These are phyloP conservation scores for Anoplophora glabripennis DNA, from an alignment of 1,140 invertebrate genomes.

Conservation along the genomic window DNA sequence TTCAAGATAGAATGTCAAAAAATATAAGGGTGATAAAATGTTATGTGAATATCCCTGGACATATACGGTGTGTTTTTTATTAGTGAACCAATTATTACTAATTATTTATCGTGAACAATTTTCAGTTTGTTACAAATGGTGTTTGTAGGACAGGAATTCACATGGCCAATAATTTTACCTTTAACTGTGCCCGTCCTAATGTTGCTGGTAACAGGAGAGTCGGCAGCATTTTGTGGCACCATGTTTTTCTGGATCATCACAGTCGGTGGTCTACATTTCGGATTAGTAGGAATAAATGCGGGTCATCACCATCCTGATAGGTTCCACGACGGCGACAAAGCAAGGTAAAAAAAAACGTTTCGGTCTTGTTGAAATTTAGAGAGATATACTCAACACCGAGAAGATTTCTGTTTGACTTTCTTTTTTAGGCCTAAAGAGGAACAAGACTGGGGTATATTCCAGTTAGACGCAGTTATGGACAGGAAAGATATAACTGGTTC, in stretches of 20 bases:
- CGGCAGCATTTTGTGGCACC: background rate
- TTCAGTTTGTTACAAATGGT: background rate
- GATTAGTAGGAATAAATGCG: constrained; percentile 66
- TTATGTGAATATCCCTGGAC: background rate
- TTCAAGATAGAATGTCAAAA: too few relatives aligned
- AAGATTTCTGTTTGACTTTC: background rate
- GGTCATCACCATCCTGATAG: constrained; percentile 78
- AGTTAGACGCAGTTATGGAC: constrained; percentile 73
- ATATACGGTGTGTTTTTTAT: background rate
- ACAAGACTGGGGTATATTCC: constrained; percentile 74
- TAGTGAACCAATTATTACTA: background rate
- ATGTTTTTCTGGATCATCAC: background rate
- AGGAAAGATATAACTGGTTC: constrained; percentile 66
- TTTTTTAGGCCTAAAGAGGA: constrained; percentile 31
- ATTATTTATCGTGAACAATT: background rate
- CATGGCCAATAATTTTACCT: background rate
- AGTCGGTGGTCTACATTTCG: constrained; percentile 59
- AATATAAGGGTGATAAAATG: background rate
- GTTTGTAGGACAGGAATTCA: background rate
- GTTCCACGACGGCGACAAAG: constrained; percentile 74
- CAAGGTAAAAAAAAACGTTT: constrained; percentile 47
- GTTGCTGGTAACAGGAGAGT: background rate
- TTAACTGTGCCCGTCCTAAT: background rate
- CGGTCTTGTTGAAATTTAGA: background rate
- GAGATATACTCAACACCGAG: background rate